These are phyloP conservation scores for Danio choprae DNA, from an alignment of 2,797 vertebrate genomes.

Conservation along the genomic window DNA sequence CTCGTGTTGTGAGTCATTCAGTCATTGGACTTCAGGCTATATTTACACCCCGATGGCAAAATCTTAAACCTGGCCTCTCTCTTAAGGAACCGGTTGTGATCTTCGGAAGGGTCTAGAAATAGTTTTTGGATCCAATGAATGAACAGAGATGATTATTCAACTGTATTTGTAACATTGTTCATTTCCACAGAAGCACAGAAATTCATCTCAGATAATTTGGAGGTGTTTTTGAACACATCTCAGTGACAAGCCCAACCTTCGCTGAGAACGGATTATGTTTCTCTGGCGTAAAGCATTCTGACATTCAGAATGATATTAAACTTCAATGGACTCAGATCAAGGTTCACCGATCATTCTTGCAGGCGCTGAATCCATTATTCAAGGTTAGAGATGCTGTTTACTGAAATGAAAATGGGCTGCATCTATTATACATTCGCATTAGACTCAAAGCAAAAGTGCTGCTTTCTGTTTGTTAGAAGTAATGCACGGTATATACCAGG, in stretches of 20 bases:
- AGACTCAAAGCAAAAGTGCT: slow-evolving; percentile 48
- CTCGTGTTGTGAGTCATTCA: background rate
- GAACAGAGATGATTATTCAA: background rate
- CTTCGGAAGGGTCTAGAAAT: background rate
- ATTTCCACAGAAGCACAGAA: background rate
- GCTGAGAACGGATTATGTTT: slow-evolving; percentile 74
- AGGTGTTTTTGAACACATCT: slow-evolving; percentile 7
- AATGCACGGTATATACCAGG: background rate
- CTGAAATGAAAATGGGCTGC: slow-evolving; percentile 62
- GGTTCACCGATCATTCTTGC: slow-evolving; percentile 76
- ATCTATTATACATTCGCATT: slow-evolving; percentile 48
- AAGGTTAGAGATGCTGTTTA: slow-evolving; percentile 62
- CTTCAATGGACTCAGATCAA: slow-evolving; percentile 75
- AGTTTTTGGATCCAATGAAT: background rate
- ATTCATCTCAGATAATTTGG: slow-evolving; percentile 1
- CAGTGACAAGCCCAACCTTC: slow-evolving; percentile 47
- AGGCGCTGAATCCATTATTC: slow-evolving; percentile 71
- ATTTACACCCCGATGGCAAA: background rate
- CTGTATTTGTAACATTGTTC: background rate
- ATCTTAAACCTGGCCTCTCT: background rate
- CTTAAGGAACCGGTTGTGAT: background rate
- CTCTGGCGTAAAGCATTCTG: slow-evolving; percentile 73
- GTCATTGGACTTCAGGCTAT: background rate
- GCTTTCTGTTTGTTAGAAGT: slow-evolving; percentile 41
- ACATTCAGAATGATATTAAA: slow-evolving; percentile 79